phyloP scores from a whole-genome alignment of 2,797 vertebrate species.

The Urophycis tenuis region DNA sequence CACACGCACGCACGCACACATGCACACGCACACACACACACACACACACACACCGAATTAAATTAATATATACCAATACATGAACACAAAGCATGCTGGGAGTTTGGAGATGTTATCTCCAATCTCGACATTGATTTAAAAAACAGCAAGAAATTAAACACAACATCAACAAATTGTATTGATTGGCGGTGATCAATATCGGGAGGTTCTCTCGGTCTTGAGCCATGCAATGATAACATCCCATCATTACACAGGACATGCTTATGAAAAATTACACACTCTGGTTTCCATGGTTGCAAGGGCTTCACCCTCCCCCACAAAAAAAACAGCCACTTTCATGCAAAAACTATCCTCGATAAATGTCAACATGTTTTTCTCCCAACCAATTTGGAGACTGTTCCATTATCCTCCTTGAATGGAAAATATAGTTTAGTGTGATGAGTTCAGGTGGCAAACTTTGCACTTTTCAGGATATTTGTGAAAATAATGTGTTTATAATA shows the following conservation, averaged over 20 bases:
- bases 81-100: not conserved
- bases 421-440: too few relatives aligned
- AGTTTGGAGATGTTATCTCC: too few relatives aligned
- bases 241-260: slow-evolving; percentile 18
- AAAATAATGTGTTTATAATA: too few relatives aligned
- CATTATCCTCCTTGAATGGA: slow-evolving; percentile 11
- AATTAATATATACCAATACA: not conserved
- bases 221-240: slow-evolving; percentile 19
- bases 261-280: slow-evolving; percentile 26
- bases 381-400: slow-evolving; percentile 32
- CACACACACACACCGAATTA: not conserved
- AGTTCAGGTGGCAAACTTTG: too few relatives aligned
- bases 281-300: slow-evolving; percentile 28
- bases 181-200: slow-evolving; percentile 1
- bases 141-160: slow-evolving; percentile 27
- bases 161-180: slow-evolving; percentile 29
- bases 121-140: not conserved
- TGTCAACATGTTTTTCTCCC: slow-evolving; percentile 26
- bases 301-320: slow-evolving; percentile 9
- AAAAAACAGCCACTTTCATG: slow-evolving; percentile 39
- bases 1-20: not conserved
- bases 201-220: slow-evolving; percentile 9
- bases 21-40: not conserved
- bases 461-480: too few relatives aligned
- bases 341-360: slow-evolving; percentile 37